Conservation (phyloP, 2,113 vertebrate species). For the Syngnathus floridae region DNA sequence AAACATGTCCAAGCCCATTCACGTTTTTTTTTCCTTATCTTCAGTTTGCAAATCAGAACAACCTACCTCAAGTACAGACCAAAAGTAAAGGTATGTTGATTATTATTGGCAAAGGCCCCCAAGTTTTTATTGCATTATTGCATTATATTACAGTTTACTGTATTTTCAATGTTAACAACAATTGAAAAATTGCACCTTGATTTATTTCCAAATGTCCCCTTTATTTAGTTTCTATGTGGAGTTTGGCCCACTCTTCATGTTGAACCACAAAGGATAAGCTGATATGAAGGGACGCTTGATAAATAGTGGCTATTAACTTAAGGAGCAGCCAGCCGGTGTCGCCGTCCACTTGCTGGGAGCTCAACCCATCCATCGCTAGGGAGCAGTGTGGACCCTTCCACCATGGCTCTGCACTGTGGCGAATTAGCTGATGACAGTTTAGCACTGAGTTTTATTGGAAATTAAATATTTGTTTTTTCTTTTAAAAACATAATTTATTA, state of each 20-base stretch:
- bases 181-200: no score
- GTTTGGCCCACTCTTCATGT: constrained; percentile 89
- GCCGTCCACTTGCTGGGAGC: constrained; percentile 18
- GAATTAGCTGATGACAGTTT: constrained; percentile 29
- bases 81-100: constrained; percentile 82
- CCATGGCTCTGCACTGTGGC: constrained; percentile 25
- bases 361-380: constrained; percentile 12
- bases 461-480: not conserved
- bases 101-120: not conserved
- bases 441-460: not conserved
- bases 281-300: constrained; percentile 49
- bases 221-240: constrained; percentile 82
- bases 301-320: constrained; percentile 38
- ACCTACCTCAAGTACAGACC: constrained; percentile 92
- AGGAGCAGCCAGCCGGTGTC: constrained; percentile 31
- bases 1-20: not conserved
- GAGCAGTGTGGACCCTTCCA: constrained; percentile 14
- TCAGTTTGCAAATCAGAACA: constrained; percentile 89
- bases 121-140: no score
- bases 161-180: not conserved
- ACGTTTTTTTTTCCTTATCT: not conserved
- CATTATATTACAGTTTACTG: not conserved
- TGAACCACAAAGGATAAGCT: constrained; percentile 81
- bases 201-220: not conserved
- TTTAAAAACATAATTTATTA: constrained; percentile 1